Evolutionary conservation across 1,140 invertebrate genomes (phyloP), one percentile per base, ranked within the genome.

Genomic region (Dinothrombium tinctorium): DNA sequence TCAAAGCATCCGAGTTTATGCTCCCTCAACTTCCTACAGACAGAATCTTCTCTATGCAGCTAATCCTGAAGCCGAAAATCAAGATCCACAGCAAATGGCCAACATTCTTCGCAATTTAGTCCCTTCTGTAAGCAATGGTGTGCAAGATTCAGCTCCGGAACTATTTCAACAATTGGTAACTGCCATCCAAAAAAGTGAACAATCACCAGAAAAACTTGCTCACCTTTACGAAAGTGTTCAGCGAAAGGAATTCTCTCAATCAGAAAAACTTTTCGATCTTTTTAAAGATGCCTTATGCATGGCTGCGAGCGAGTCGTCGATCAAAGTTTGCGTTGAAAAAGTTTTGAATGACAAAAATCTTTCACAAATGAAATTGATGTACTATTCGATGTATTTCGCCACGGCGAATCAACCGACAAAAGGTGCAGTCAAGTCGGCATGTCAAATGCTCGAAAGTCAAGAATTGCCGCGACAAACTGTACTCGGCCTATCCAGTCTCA

Each of bases 201-300:
- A 36, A n/a, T 12, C n/a, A 5, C 7, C 28, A 17, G 9, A 20
- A 5, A 22, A 33, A 14, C 8, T 29, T 8, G 12, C 12, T 12
- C 4, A 25, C 29, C 6, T 45, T 4, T 36, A 23, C 3, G 15
- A 17, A 22, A 17, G 26, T 5, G 23, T 45, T 17, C 17, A 36
- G 21, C 12, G 11, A 6, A 33, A 33, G 4, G 31, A 41, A 23
- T 12, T 45, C n/a, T 41, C 38, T 17, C 21, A 31, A 5, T 41
- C 38, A 2, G 12, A 3, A 21, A 41, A 45, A 38, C 14, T 45
- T 6, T 2, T 15, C 14, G 44, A 45, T 23, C 5, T 45, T 2
- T 42, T 43, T 15, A 25, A 20, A 3, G 44, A 45, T 41, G 44
- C 39, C 9, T 28, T 37, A 7, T 17, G 26, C 15, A 20, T 45